Evolutionary conservation across 2,113 vertebrate genomes (phyloP).

Genomic region (Tupaia tana): DNA sequence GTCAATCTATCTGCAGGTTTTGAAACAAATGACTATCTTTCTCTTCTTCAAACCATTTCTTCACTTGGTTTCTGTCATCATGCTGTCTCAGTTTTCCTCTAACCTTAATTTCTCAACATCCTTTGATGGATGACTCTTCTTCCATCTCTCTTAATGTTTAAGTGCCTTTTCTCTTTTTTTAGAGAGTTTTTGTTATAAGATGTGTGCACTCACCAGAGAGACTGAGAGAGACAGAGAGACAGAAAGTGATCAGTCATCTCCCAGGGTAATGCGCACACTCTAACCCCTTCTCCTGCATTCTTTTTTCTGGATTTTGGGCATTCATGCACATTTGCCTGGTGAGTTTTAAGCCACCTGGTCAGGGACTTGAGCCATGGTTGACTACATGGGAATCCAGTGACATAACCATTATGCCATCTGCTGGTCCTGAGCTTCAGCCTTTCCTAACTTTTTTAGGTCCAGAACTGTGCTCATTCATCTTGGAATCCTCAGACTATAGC

Average conservation of each 20-base stretch:
- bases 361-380: too few species aligned
- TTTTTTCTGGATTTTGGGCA: too few species aligned
- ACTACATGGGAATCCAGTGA: too few species aligned
- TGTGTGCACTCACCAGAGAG: too few species aligned
- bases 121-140: background rate
- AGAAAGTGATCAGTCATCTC: too few species aligned
- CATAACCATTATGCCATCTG: too few species aligned
- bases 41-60: conserved; percentile 14
- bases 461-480: background rate
- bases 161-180: background rate
- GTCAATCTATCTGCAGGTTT: background rate
- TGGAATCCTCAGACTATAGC: background rate
- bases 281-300: too few species aligned
- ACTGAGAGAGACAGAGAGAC: too few species aligned
- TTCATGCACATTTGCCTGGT: too few species aligned
- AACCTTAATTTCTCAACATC: background rate
- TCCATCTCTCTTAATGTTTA: background rate
- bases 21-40: background rate
- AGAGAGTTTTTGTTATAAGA: too few species aligned
- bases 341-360: too few species aligned
- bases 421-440: background rate
- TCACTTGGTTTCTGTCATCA: background rate
- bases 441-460: background rate
- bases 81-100: background rate
- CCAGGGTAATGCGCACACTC: too few species aligned